phyloP scores from a whole-genome alignment of 1,140 invertebrate species.

The Platyura marginata region DNA sequence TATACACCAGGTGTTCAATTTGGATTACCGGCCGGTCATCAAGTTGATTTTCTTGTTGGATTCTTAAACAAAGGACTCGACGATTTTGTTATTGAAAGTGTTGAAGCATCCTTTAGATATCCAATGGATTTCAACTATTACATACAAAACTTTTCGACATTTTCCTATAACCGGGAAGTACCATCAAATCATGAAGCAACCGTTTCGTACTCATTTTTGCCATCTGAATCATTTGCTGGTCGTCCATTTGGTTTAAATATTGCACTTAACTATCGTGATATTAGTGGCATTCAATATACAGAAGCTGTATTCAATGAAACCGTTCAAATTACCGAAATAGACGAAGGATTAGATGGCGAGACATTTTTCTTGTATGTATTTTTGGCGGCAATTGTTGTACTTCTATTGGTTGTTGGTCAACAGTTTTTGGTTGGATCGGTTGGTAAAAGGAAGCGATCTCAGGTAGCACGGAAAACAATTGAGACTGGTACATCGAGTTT shows the following conservation, averaged over 20 bases:
- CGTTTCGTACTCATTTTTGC: slow-evolving; percentile 85
- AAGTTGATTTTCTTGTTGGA: slow-evolving; percentile 90
- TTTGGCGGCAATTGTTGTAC: slow-evolving; percentile 69
- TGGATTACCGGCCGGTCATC: slow-evolving; percentile 48
- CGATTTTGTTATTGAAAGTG: slow-evolving; percentile 79
- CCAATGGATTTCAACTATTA: slow-evolving; percentile 97
- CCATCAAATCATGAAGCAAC: slow-evolving; percentile 86
- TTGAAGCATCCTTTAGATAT: slow-evolving; percentile 96
- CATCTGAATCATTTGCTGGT: slow-evolving; percentile 86
- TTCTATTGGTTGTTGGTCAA: slow-evolving; percentile 77
- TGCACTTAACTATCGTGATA: slow-evolving; percentile 84
- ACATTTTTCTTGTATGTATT: slow-evolving; percentile 96
- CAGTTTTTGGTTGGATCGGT: slow-evolving; percentile 64
- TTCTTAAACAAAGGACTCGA: slow-evolving; percentile 86
- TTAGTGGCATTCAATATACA: slow-evolving; percentile 40
- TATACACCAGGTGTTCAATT: slow-evolving; percentile 19
- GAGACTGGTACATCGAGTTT: slow-evolving; percentile 74
- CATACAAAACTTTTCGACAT: slow-evolving; percentile 92
- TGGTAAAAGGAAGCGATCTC: slow-evolving; percentile 29
- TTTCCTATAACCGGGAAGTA: slow-evolving; percentile 76
- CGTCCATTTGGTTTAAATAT: slow-evolving; percentile 90
- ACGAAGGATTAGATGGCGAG: slow-evolving; percentile 94
- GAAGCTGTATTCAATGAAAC: slow-evolving; percentile 98
- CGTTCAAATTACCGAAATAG: slow-evolving; percentile 89
- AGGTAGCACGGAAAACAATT: slow-evolving; percentile 37